Evolutionary conservation across 2,888 invertebrate genomes (phyloP).

Genomic region (Drepanosiphum platanoidis): DNA sequence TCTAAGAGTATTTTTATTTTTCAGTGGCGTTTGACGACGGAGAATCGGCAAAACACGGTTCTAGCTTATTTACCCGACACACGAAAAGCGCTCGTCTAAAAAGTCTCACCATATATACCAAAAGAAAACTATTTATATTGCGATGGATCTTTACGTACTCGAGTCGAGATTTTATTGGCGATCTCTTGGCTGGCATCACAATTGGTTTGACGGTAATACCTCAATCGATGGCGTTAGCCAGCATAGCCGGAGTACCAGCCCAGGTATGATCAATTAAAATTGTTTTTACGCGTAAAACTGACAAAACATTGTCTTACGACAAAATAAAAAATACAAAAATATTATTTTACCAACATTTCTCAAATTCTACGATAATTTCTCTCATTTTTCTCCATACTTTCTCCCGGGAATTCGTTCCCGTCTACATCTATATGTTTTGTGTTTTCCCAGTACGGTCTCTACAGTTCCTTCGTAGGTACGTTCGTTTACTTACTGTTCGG

Average conservation of each 20-base stretch:
- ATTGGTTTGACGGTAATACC: conserved; percentile 95
- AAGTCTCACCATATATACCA: not conserved
- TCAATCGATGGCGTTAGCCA: conserved; percentile 86
- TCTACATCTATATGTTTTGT: too few species aligned
- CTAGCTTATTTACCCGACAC: not conserved
- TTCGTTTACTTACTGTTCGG: conserved; percentile 90
- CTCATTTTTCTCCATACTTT: not conserved
- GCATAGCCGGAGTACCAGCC: conserved; percentile 81
- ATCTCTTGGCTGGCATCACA: conserved; percentile 89
- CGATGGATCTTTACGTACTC: conserved; percentile 83
- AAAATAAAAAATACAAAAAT: too few species aligned
- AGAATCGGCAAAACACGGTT: not conserved
- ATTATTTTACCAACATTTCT: too few species aligned
- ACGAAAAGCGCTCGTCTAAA: not conserved
- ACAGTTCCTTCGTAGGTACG: conserved; percentile 90
- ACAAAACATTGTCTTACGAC: not conserved
- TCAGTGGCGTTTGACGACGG: not conserved
- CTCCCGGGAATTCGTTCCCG: too few species aligned
- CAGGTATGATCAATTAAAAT: conserved; percentile 68
- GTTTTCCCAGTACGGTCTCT: conserved; percentile 81
- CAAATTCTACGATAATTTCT: not conserved
- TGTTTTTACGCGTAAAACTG: not conserved
- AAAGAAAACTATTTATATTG: conserved; percentile 73
- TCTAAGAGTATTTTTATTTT: not conserved
- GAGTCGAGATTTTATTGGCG: conserved; percentile 79